Conservation (phyloP, 2,888 invertebrate genomes). For the Scotopteryx bipunctaria region DNA sequence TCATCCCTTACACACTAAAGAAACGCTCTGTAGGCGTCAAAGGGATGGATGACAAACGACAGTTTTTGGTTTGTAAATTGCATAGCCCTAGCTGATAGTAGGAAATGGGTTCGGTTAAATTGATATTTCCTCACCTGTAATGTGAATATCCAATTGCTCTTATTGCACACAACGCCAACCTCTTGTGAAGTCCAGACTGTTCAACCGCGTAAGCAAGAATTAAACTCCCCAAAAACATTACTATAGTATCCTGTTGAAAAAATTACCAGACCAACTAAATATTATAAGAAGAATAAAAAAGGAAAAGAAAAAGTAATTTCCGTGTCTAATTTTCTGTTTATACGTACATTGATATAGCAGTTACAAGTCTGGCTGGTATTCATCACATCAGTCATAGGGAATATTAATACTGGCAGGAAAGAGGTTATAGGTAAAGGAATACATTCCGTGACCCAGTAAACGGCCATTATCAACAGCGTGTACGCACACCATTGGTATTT, state of each 20-base stretch:
- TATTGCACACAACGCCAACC: conserved; percentile 63
- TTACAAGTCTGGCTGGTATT: conserved; percentile 52
- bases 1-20: too few relatives aligned
- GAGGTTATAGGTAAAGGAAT: conserved; percentile 90
- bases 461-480: conserved; percentile 88
- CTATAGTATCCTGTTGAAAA: conserved; percentile 58
- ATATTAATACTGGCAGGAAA: conserved; percentile 89
- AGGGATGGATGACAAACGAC: too few relatives aligned
- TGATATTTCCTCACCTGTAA: conserved; percentile 52
- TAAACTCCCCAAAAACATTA: conserved; percentile 71
- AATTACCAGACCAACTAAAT: too few relatives aligned
- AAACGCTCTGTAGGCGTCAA: too few relatives aligned
- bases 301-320: too few relatives aligned
- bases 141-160: conserved; percentile 69
- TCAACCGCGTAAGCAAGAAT: conserved; percentile 67
- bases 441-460: conserved; percentile 91
- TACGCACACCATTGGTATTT: conserved; percentile 85
- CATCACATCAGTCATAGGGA: conserved; percentile 89
- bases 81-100: too few relatives aligned
- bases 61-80: too few relatives aligned
- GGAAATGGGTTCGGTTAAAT: too few relatives aligned
- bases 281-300: too few relatives aligned
- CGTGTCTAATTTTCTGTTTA: neutral
- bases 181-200: conserved; percentile 68
- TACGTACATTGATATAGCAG: conserved; percentile 83